Evolutionary conservation across 2,888 invertebrate species (phyloP), one percentile per base, ranked within the genome.

Genomic region (Incurvaria masculella): DNA sequence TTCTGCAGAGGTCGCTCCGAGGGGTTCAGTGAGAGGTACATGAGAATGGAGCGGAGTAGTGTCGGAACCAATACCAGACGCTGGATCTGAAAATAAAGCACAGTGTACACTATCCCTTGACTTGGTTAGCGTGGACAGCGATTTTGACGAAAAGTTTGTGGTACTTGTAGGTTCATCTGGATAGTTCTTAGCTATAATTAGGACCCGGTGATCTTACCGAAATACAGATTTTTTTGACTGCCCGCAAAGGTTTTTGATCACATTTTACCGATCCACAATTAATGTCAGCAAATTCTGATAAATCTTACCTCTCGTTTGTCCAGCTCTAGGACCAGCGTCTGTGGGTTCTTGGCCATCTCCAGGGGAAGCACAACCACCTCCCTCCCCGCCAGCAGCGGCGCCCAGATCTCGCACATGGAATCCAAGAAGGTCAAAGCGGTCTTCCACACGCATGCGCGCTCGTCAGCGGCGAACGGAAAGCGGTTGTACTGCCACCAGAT

Each of bases 391-490:
- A 94, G 72, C 42, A 95, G 64, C 0, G 94, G 89, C 0, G 90
- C 90, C 89, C 94, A 94, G 48, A 95, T 85, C 75, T 95, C 95
- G 2, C 88, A 83, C 8, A 93, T 86, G 0, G 94, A 91, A 65
- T 95, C 95, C 3, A 95, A 94, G 63, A 95, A 96, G 0, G 94
- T 94, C 17, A 94, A 70, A 0, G 94, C 91, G 0, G 95, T 95
- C 70, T 95, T 95, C 74, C 94, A 94, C 1, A 92, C 87, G 57
- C 92, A 89, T 3, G 81, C 81, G 8, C 79, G 78, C 60, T 92
- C 91, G 0, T 81, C 78, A 0, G 72, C 59, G 0, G 80, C 69
- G 66, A 85, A 94, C 0, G 94, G 93, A 61, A 94, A 88, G 0
- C 81, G 81, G 16, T 83, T 80, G 84, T 94, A 94, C 65, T 95